A percentile compares a stretch with the other conserved stretches of the same genome.
These are phyloP conservation scores for Pachyseris speciosa DNA, from an alignment of 64 coral and sea anemone genomes.

Conservation along the genomic window DNA sequence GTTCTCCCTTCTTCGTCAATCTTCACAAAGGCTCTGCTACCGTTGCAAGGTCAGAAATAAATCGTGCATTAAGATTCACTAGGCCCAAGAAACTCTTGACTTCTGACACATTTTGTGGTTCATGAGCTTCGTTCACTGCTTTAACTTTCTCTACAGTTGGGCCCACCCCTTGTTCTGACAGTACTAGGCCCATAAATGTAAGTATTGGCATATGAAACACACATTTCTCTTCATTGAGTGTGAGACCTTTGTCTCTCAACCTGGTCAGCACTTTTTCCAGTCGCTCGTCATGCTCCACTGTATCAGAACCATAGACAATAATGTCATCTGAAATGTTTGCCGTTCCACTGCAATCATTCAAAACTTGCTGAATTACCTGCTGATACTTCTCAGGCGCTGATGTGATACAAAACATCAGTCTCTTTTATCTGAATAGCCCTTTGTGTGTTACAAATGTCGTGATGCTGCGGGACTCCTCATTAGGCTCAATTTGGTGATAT, in stretches of 20 bases:
- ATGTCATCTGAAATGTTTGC: constrained; percentile 29
- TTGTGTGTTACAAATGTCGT: constrained; percentile 43
- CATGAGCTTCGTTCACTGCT: too few species aligned
- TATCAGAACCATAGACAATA: too few species aligned
- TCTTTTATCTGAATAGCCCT: not conserved
- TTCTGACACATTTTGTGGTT: too few species aligned
- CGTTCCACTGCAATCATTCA: not conserved
- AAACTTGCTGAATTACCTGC: constrained; percentile 23
- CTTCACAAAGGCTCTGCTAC: constrained; percentile 24
- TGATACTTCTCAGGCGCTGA: constrained; percentile 34
- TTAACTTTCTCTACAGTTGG: constrained; percentile 8
- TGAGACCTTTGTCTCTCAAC: constrained; percentile 38
- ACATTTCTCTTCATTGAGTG: constrained; percentile 42
- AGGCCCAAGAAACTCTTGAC: constrained; percentile 16
- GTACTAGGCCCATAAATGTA: constrained; percentile 24
- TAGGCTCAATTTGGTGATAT: constrained; percentile 30
- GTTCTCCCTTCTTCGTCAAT: not conserved
- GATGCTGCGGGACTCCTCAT: constrained; percentile 23
- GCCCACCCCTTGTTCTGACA: constrained; percentile 20
- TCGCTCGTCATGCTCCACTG: too few species aligned
- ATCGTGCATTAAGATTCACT: constrained; percentile 13
- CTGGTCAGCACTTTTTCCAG: not conserved
- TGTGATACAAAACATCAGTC: constrained; percentile 22
- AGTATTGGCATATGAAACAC: constrained; percentile 35
- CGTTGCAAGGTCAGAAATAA: constrained; percentile 25